Percentiles rank a stretch among this genome's conserved stretches.
Evolutionary conservation across 2,888 invertebrate species (phyloP).

Genomic region (Tiliacea aurago): DNA sequence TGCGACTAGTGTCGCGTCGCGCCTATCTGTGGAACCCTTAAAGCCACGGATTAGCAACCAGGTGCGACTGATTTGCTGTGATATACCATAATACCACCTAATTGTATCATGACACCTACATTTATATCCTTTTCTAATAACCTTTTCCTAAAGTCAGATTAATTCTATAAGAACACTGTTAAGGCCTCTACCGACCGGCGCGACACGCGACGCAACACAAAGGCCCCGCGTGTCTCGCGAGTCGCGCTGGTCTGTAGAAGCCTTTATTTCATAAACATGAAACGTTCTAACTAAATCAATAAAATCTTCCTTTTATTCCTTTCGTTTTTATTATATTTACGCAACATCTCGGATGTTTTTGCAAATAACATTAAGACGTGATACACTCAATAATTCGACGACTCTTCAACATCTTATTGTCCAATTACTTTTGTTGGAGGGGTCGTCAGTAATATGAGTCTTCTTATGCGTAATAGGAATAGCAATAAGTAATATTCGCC

Average conservation of each 20-base stretch:
- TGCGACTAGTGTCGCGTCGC: too few species aligned
- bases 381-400: slow-evolving; percentile 12
- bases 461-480: not conserved
- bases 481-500: slow-evolving; percentile 42
- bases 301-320: not conserved
- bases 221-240: too few species aligned
- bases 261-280: not conserved
- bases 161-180: not conserved
- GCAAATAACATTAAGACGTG: slow-evolving; percentile 2
- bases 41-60: not conserved
- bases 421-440: slow-evolving; percentile 38
- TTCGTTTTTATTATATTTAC: not conserved
- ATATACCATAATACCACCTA: not conserved
- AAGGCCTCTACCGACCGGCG: too few species aligned
- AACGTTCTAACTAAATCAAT: not conserved
- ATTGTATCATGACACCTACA: not conserved
- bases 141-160: not conserved
- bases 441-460: not conserved
- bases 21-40: not conserved
- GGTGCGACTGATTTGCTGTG: not conserved
- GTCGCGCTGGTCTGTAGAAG: too few species aligned
- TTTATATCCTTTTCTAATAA: not conserved
- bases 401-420: slow-evolving; percentile 24
- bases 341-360: slow-evolving; percentile 9
- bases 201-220: too few species aligned